phyloP scores from a whole-genome alignment of 2,888 invertebrate species.

The Cerastis leucographa region DNA sequence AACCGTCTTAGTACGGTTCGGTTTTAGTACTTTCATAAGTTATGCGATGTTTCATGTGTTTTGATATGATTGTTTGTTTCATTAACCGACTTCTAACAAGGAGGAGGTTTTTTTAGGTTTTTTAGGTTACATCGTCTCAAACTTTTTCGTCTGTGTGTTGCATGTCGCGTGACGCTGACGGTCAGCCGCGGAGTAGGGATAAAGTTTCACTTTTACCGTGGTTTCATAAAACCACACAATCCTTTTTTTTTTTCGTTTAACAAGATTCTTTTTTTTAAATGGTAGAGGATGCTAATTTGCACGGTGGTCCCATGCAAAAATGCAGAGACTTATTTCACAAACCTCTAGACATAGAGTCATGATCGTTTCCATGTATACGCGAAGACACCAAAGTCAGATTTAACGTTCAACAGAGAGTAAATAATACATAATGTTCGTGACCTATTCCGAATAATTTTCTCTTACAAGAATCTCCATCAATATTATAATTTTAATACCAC shows the following conservation, averaged over 20 bases:
- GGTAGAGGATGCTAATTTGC: too few relatives aligned
- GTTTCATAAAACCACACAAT: too few relatives aligned
- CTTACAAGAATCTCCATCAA: constrained; percentile 11
- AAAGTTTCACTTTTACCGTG: too few relatives aligned
- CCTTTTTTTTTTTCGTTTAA: too few relatives aligned
- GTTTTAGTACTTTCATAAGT: constrained; percentile 52
- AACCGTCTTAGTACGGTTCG: constrained; percentile 58
- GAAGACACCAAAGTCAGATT: neutral
- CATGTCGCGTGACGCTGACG: too few relatives aligned
- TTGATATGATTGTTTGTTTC: constrained; percentile 28
- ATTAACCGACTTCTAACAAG: too few relatives aligned
- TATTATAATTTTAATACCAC: constrained; percentile 26
- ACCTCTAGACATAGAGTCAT: neutral
- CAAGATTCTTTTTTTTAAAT: too few relatives aligned
- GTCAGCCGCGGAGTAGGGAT: too few relatives aligned
- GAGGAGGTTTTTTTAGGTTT: too few relatives aligned
- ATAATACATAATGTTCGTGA: neutral
- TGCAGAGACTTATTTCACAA: neutral
- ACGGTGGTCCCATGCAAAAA: neutral
- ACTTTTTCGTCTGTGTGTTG: too few relatives aligned
- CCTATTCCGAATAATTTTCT: neutral
- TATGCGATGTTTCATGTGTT: constrained; percentile 40
- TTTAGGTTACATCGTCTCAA: too few relatives aligned
- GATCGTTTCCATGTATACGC: neutral
- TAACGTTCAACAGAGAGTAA: neutral